A percentile compares a stretch with the other conserved stretches of the same genome.
phyloP scores from a whole-genome alignment of 1,140 invertebrate species.

The honey bee (Apis mellifera) region DNA sequence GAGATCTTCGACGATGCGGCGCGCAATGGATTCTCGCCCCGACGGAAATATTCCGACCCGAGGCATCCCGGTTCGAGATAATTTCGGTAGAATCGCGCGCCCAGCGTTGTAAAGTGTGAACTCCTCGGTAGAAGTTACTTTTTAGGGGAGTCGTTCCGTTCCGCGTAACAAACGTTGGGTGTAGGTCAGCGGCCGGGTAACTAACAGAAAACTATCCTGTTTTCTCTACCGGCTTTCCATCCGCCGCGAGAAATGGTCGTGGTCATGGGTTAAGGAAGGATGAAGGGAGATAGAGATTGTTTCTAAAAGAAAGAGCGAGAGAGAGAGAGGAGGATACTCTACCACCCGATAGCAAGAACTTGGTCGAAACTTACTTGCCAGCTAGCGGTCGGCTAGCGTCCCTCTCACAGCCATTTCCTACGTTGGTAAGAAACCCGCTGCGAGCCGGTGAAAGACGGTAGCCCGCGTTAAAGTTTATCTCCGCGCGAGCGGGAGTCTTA shows the following conservation, averaged over 20 bases:
- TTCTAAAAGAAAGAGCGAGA: neutral
- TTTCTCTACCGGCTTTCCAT: neutral
- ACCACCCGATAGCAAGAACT: slow-evolving; percentile 63
- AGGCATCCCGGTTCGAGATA: slow-evolving; percentile 9
- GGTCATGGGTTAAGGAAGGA: neutral
- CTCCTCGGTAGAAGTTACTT: slow-evolving; percentile 59
- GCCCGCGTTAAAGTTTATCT: slow-evolving; percentile 74
- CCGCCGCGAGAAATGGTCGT: neutral
- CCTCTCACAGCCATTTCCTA: slow-evolving; percentile 40
- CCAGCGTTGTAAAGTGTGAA: slow-evolving; percentile 42
- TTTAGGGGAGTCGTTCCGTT: slow-evolving; percentile 59
- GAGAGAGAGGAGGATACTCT: neutral
- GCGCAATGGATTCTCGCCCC: too few species aligned
- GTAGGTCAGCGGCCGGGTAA: slow-evolving; percentile 62
- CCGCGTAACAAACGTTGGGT: slow-evolving; percentile 64
- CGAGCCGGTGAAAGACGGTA: slow-evolving; percentile 60
- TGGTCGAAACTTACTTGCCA: slow-evolving; percentile 71
- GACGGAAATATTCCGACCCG: slow-evolving; percentile 2
- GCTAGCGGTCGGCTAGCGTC: slow-evolving; percentile 47
- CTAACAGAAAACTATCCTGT: slow-evolving; percentile 61
- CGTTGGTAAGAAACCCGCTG: slow-evolving; percentile 39
- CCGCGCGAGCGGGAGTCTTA: slow-evolving; percentile 71
- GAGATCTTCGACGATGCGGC: neutral
- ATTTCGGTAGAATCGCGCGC: slow-evolving; percentile 35
- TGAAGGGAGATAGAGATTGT: neutral